Base-by-base conservation (phyloP, 2,888 invertebrate species). In the Cryptus viduatorius region DNA sequence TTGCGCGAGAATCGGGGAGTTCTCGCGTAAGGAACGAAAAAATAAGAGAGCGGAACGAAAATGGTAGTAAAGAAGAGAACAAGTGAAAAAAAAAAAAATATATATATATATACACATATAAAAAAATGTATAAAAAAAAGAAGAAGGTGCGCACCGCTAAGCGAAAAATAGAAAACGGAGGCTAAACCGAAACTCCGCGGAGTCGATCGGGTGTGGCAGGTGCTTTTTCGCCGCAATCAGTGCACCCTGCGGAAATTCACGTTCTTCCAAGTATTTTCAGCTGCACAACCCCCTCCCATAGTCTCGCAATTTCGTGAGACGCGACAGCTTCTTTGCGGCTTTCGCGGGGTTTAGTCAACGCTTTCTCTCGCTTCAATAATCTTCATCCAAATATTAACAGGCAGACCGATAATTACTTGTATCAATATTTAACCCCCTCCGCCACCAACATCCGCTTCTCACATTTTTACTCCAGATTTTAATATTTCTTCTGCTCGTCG, bases 141-240 rank as follows among this genome's bases (percentile, higher is more conserved):
- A 67, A 53, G 24, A 16, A 42, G 19, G 4, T 44, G 64, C 59
- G 29, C 59, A 37, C 44, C 1, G 77, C 14, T 68, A 69, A 46
- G 68, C 77, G 14, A 46, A 68, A 69, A 78, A 78, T 68, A 37
- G 48, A 78, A 46, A 78, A 68, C 7, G 24, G 68, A 46, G 31
- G 56, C 31, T 24, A 12, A 56, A 50, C 7, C 14, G 48, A 48
- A 61, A 71, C 59, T 79, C 37, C 31, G 29, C 5, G 42, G 19
- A 78, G 59, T 79, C 50, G 56, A 79, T 79, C 59, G 79, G 71
- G 71, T 50, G 71, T 50, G 79, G 79, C 79, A 79, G 79, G 71
- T 79, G 79, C 76, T 77, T 61, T 61, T 79, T 71, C 79, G 61
- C 61, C 79, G 79, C 79, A 79, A 79, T 79, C 79, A 79, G 71